Evolutionary conservation across 2,113 vertebrate genomes (phyloP), one percentile per base, ranked within the genome.

Genomic region (Thomomys bottae): DNA sequence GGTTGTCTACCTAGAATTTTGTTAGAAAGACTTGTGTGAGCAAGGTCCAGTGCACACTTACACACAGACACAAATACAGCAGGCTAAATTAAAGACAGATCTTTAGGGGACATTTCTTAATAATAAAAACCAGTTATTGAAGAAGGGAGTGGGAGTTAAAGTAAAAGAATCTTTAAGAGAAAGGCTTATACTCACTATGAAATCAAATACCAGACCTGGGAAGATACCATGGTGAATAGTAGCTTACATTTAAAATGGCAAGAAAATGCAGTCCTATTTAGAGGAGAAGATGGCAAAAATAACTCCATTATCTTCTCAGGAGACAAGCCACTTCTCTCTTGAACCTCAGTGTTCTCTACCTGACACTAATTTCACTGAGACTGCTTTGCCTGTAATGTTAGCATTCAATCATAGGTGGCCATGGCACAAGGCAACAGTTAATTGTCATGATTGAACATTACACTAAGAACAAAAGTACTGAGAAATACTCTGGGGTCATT

Each of bases 281-380:
- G 45, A 8, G 6, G 6, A 28, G n/a, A 8, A 5, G 11, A 20
- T 12, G 30, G 59, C 63, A 76, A 38, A 32, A 77, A 18, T 84
- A 30, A 76, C 21, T 54, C 49, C 8, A 28, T 61, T 72, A 45
- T 94, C 93, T 88, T 93, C 75, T 40, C 68, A 30, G 88, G 32
- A 91, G 68, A 54, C 89, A 90, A 76, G 38, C 38, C 78, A 38
- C 57, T 75, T 61, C 6, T 61, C n/a, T 57, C 70, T 92, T 76
- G 84, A 77, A 92, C 36, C 66, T 87, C 76, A 87, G 64, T 36
- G 78, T 91, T 88, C 61, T 75, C 34, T 18, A 8, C 18, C n/a
- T 34, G 84, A 94, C 86, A 77, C 32, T 40, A 82, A n/a, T 95
- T 86, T 94, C 81, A 75, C 63, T 45, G 93, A 70, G 90, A 93